Base-by-base conservation (phyloP, 1,140 invertebrate species). In the Conopomorpha cramerella region DNA sequence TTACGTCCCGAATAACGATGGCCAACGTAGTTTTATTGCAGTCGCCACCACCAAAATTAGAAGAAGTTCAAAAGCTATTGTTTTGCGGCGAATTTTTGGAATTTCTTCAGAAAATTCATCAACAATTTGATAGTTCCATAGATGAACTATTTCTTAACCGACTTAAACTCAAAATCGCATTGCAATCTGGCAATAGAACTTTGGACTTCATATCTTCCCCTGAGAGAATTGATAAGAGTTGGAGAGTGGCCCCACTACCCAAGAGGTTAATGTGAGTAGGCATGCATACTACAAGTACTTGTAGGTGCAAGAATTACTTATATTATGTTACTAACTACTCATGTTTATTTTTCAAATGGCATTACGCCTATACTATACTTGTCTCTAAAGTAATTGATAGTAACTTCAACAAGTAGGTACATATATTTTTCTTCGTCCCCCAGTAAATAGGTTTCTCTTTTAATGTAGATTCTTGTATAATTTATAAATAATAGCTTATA, bases 161-260 rank as follows among this genome's bases (percentile, higher is more conserved):
- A 36, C 32, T 63, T 8, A 51, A 51, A 39, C 57, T 55, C 28
- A 61, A 58, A 31, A 43, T 64, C 12, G 46, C 52, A 29, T 54
- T 65, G 14, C 48, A 61, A 43, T n/a, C n/a, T n/a, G 39, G 45
- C 10, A 37, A 28, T 15, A 23, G 32, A 13, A 48, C 17, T 34
- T 55, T 78, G 31, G 50, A 60, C 46, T 77, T 66, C 36, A 58
- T 62, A 38, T 38, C 35, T 16, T 73, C 66, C 16, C 30, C 48
- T 0, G 58, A 76, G 45, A 61, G 61, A 39, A 42, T 34, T 30
- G 55, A 77, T 38, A 64, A 64, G 35, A 47, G 68, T 26, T 85
- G 83, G 83, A 79, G 70, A 55, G 68, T 84, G 18, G 60, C 55
- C 11, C 66, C 79, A 30, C 57, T 85, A n/a, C 81, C 82, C 14